Conservation (phyloP, 2,888 invertebrate species). For the Leptopilina syphax region DNA sequence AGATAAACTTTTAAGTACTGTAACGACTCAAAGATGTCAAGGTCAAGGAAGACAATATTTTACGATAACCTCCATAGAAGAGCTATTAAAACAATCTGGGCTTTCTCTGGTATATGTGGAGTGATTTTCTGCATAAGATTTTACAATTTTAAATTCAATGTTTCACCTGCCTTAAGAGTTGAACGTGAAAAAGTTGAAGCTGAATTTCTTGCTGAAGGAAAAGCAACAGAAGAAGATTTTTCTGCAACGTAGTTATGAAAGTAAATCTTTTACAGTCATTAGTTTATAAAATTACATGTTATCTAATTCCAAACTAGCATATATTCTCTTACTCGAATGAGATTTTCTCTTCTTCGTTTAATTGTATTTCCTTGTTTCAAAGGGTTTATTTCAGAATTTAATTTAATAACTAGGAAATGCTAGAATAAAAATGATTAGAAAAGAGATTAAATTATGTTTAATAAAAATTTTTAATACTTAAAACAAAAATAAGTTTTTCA, state of each 20-base stretch:
- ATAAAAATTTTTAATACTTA: too few species aligned
- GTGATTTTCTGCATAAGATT: conserved; percentile 74
- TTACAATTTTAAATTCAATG: conserved; percentile 77
- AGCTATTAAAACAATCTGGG: conserved; percentile 77
- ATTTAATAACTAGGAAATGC: neutral
- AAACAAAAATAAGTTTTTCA: neutral
- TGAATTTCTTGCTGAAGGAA: conserved; percentile 79
- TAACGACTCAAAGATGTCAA: neutral
- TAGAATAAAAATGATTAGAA: too few species aligned
- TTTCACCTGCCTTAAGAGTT: conserved; percentile 73
- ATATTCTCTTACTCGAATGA: neutral
- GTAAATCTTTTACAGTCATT: neutral
- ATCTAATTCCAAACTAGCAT: neutral
- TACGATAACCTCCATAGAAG: conserved; percentile 78
- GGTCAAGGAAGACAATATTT: neutral
- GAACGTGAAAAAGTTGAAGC: conserved; percentile 75
- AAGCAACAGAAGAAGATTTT: conserved; percentile 2
- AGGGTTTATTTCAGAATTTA: too few species aligned
- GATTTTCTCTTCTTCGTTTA: neutral
- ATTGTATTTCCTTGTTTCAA: neutral
- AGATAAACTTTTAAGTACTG: neutral
- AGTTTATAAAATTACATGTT: neutral
- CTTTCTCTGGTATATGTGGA: conserved; percentile 75
- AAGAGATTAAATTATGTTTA: too few species aligned
- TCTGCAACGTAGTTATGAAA: neutral